Evolutionary conservation across 2,888 invertebrate species (phyloP).

Genomic region (Spodoptera exigua): DNA sequence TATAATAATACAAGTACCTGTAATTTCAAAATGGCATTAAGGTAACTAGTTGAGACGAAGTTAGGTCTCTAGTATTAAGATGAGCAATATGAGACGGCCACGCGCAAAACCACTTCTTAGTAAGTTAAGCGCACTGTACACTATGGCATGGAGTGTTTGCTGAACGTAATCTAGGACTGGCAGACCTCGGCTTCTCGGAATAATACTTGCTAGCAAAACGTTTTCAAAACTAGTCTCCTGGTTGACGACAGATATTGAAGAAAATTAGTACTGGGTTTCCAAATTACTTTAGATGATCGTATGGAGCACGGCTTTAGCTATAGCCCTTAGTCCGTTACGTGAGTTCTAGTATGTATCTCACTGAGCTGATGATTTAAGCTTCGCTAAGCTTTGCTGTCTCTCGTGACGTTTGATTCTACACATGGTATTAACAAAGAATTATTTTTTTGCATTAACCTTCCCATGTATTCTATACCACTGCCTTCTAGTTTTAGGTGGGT

Average conservation of each 20-base stretch:
- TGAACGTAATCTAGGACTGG: conserved; percentile 29
- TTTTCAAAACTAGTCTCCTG: conserved; percentile 7
- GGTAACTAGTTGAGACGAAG: conserved; percentile 16
- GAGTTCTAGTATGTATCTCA: conserved; percentile 2
- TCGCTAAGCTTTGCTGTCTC: background rate
- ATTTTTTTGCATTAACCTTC: no score
- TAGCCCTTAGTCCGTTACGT: background rate
- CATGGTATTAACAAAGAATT: no score
- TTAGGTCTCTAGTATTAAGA: conserved; percentile 28
- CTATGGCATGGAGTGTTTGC: conserved; percentile 9
- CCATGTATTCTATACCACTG: no score
- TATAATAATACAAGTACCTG: background rate
- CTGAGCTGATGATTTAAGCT: conserved; percentile 4
- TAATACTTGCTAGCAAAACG: conserved; percentile 16
- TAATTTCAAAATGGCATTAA: conserved; percentile 4
- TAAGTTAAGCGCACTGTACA: conserved; percentile 16
- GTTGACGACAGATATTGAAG: conserved; percentile 27
- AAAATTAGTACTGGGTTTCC: conserved; percentile 29
- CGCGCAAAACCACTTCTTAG: conserved; percentile 17
- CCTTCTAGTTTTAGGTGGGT: no score
- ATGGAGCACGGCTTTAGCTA: no score
- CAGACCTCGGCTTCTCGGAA: conserved; percentile 11
- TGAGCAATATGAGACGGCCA: conserved; percentile 13
- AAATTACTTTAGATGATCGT: no score
- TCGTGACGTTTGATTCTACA: background rate